Base-by-base conservation (phyloP, 2,888 invertebrate genomes). In the Formica aserva region DNA sequence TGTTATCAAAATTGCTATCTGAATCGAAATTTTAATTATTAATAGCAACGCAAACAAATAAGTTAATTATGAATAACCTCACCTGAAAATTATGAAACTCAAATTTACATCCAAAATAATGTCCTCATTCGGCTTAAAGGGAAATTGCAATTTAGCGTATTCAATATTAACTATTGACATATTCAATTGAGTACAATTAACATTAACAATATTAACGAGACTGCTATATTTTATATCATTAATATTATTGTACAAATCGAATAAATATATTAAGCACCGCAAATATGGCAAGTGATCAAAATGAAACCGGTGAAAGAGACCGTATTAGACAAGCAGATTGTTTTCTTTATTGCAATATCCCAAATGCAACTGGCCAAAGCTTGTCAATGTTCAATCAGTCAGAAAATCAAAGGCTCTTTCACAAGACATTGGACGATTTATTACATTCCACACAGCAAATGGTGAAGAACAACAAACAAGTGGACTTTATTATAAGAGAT, bases 61-160 rank as follows among this genome's bases (percentile, higher is more conserved):
- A 72, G 72, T 71, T 72, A 60, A 80, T 45, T 32, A 80, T 71
- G 60, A 13, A 71, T 55, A 55, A 60, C 8, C 26, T 80, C 45
- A 18, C 15, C n/a, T 29, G 45, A 35, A 72, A 71, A 55, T 77
- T 55, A n/a, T 26, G 15, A 63, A 71, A n/a, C 32, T 45, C 4
- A 26, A 60, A 60, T 55, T 18, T 13, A 26, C 18, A 11, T 57
- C 45, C 32, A 32, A 32, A 72, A 72, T 72, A 72, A 72, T 72
- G 26, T 62, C 45, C 45, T 32, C 45, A 71, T 18, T 71, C 48
- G 15, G 5, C 13, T 22, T 32, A 26, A 35, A 60, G 35, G 35
- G 35, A 35, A 71, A 78, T 71, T 71, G 22, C 29, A 80, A 71
- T 60, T 71, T n/a, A 18, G 11, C 15, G 8, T 35, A 45, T 71